These are phyloP conservation scores for Propithecus deckenii DNA, from an alignment of 2,797 vertebrate species.

Conservation along the genomic window DNA sequence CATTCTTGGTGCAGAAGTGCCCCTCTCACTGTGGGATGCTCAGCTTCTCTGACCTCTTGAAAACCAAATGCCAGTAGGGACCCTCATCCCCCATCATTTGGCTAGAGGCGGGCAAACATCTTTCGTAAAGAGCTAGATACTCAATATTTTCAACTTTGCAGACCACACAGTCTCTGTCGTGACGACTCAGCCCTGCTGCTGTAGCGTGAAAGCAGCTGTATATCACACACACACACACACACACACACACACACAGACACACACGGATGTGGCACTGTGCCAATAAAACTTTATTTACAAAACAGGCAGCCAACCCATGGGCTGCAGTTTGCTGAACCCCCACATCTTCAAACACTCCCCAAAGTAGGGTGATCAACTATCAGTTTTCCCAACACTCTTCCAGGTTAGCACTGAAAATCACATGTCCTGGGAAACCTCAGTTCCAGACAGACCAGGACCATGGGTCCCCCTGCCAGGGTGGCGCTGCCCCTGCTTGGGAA, in stretches of 20 bases:
- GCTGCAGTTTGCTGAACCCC: not conserved
- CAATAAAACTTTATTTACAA: not conserved
- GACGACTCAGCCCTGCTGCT: not conserved
- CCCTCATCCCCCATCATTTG: not conserved
- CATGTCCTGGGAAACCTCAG: not conserved
- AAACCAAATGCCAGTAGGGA: not conserved
- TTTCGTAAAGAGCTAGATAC: not conserved
- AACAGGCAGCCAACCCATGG: too few relatives aligned
- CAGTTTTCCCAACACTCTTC: not conserved
- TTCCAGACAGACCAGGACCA: not conserved
- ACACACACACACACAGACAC: too few relatives aligned
- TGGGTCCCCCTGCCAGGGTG: too few relatives aligned
- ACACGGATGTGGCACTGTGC: not conserved
- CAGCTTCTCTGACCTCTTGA: not conserved
- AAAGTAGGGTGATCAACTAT: not conserved
- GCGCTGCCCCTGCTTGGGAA: fast-evolving
- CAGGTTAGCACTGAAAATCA: not conserved
- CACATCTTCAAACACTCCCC: not conserved
- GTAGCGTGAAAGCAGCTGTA: fast-evolving
- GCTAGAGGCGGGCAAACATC: not conserved
- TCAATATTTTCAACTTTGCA: not conserved
- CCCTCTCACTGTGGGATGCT: not conserved
- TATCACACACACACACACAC: too few relatives aligned
- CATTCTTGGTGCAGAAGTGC: fast-evolving
- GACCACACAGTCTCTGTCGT: not conserved